Conservation (phyloP, 2,888 invertebrate genomes). For the Aethes cnicana region DNA sequence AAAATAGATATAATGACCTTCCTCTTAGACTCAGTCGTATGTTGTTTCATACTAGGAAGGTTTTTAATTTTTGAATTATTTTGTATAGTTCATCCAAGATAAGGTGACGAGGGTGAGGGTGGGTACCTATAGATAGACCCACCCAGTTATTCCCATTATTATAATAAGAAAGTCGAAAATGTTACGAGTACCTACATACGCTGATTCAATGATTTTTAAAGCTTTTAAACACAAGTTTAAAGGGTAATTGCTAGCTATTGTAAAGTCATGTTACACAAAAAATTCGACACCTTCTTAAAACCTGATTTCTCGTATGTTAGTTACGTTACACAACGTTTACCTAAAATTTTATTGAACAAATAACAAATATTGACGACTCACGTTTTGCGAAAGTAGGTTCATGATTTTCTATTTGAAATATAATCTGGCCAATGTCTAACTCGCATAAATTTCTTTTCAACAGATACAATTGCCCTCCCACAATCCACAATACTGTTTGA, state of each 20-base stretch:
- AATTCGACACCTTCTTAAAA: constrained; percentile 15
- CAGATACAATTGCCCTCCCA: no score
- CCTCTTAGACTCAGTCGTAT: background rate
- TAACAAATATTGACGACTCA: constrained; percentile 23
- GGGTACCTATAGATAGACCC: no score
- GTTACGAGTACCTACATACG: no score
- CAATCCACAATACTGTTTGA: no score
- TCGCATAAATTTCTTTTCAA: no score
- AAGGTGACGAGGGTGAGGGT: no score
- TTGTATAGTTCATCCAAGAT: no score
- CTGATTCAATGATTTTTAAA: no score
- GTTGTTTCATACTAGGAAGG: background rate
- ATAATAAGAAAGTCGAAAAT: no score
- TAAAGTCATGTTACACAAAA: constrained; percentile 10
- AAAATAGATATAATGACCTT: constrained; percentile 30
- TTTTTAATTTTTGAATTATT: constrained; percentile 2
- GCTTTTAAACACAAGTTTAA: no score
- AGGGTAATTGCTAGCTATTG: background rate
- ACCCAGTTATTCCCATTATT: no score
- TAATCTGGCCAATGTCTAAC: constrained; percentile 7
- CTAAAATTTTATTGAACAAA: constrained; percentile 25
- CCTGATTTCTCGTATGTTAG: constrained; percentile 16
- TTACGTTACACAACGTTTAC: background rate
- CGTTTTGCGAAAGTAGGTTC: constrained; percentile 1
- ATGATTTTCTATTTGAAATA: constrained; percentile 25